Conservation (phyloP, 2,797 vertebrate genomes). For the Acanthopagrus latus region DNA sequence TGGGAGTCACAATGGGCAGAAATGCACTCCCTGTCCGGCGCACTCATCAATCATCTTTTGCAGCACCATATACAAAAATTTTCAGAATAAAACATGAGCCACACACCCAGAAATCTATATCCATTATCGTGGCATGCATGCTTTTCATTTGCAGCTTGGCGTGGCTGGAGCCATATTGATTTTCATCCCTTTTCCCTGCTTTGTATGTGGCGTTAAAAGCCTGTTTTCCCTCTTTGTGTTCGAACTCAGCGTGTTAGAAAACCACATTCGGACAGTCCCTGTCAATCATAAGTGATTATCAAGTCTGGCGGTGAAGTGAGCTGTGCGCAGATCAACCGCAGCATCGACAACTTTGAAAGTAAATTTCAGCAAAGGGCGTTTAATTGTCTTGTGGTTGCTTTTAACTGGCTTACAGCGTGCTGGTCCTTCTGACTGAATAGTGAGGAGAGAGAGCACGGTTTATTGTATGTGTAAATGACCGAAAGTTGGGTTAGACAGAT, state of each 20-base stretch:
- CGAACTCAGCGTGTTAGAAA: constrained; percentile 42
- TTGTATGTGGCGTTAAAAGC: constrained; percentile 57
- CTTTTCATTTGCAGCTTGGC: constrained; percentile 72
- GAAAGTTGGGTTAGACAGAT: not conserved
- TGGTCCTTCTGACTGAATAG: not conserved
- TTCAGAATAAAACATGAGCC: constrained; percentile 75
- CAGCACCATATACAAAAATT: constrained; percentile 51
- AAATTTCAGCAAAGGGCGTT: constrained; percentile 19
- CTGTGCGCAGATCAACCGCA: not conserved
- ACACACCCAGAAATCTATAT: constrained; percentile 77
- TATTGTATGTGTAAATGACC: not conserved
- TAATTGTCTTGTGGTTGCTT: not conserved
- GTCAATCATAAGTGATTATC: constrained; percentile 57
- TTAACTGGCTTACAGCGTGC: not conserved
- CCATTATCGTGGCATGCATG: constrained; percentile 75
- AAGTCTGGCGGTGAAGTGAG: not conserved
- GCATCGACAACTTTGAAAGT: not conserved
- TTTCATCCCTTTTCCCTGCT: constrained; percentile 52
- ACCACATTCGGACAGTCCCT: constrained; percentile 19
- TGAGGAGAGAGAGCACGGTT: not conserved
- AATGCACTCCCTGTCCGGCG: constrained; percentile 19
- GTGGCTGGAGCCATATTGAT: constrained; percentile 72
- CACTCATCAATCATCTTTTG: constrained; percentile 59
- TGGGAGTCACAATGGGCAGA: constrained; percentile 26
- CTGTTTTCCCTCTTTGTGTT: constrained; percentile 54